Evolutionary conservation across 2,888 invertebrate species (phyloP), one percentile per base, ranked within the genome.

Genomic region (Monoplex corrugatus): DNA sequence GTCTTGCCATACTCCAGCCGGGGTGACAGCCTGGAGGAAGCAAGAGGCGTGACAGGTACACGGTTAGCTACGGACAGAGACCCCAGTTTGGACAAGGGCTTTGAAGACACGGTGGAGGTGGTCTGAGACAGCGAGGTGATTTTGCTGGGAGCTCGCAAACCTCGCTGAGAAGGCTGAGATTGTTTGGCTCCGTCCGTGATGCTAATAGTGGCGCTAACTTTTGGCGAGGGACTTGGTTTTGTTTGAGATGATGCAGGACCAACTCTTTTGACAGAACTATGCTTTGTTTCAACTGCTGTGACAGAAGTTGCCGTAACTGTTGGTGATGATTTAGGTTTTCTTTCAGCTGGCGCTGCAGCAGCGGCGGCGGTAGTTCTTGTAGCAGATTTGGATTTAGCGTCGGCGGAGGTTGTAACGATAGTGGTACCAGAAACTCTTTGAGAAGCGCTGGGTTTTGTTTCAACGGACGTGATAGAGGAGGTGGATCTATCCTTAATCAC

Each of bases 1-100:
- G 82, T 83, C 88, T 91, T 90, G 43, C 93, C 92, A 89, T 92
- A 92, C 57, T 94, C 93, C 23, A 89, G 78, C 82, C 43, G 50
- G 19, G 84, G 16, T 2, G 85, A 13, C n/a, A 35, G 0, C 13
- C 32, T n/a, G 57, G 43, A 38, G 19, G 86, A 68, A 13, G 68
- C 2, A 35, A 57, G 23, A 40, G 82, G 16, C 0, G 38, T 19
- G 16, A n/a, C 10, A 32, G 44, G 6, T 8, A n/a, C 28, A 3
- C 85, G 16, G 40, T n/a, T 35, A 6, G 85, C 28, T 43, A 43
- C 43, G 2, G 86, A 68, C 40, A 86, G 68, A 2, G 43, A 2
- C 2, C 68, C 86, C 28, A 86, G 50, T 23, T 50, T 86, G 16
- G 57, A 2, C 68, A 68, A 19, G 32, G 86, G 68, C 28, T 43